Conservation (phyloP, 2,113 vertebrate genomes). For the Melanerpes aurifrons region DNA sequence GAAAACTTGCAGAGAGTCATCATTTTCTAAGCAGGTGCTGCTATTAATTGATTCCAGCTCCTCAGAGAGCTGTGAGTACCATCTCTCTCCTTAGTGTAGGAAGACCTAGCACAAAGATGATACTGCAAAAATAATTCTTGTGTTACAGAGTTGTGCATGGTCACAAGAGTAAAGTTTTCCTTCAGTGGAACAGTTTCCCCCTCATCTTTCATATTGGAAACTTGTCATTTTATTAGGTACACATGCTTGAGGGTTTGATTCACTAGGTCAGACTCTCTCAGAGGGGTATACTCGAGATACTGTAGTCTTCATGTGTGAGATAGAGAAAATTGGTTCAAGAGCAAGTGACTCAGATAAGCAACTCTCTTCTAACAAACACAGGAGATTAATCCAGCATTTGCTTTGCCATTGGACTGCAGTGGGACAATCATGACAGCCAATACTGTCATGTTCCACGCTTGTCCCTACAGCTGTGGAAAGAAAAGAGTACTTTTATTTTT, state of each 20-base stretch:
- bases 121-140: not conserved
- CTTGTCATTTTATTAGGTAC: not conserved
- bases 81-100: not conserved
- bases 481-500: not conserved
- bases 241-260: not conserved
- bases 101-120: not conserved
- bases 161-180: not conserved
- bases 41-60: not conserved
- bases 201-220: not conserved
- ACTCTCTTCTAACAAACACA: not conserved
- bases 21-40: not conserved
- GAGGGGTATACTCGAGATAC: not conserved
- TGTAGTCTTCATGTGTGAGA: accelerated
- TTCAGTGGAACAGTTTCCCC: not conserved
- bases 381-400: not conserved
- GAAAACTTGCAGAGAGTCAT: not conserved
- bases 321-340: not conserved
- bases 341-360: not conserved
- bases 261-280: not conserved
- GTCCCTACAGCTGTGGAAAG: not conserved
- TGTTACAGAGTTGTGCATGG: not conserved
- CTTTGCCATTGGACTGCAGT: not conserved
- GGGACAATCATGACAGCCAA: not conserved
- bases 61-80: not conserved
- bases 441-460: not conserved